These are phyloP conservation scores for Lasioglossum marginatum DNA, from an alignment of 2,888 invertebrate species.

Conservation along the genomic window DNA sequence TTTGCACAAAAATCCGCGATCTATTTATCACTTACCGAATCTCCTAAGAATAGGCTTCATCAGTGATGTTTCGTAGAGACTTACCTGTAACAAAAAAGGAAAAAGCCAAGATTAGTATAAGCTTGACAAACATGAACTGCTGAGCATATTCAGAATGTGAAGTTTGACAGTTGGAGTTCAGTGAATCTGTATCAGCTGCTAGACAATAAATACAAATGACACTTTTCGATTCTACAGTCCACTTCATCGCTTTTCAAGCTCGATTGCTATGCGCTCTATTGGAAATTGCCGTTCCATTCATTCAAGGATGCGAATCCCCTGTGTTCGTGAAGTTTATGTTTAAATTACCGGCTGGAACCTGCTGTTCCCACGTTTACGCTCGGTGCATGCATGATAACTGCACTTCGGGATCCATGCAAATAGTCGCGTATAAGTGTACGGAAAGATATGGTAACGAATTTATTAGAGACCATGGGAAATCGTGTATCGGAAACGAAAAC, in stretches of 20 bases:
- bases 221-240: neutral
- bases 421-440: slow-evolving; percentile 45
- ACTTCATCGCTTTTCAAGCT: neutral
- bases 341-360: slow-evolving; percentile 41
- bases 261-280: neutral
- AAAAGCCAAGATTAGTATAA: slow-evolving; percentile 3
- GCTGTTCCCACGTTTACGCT: slow-evolving; percentile 68
- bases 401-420: slow-evolving; percentile 54
- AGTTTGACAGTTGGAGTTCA: neutral
- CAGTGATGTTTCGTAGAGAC: slow-evolving; percentile 35
- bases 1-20: neutral
- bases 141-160: neutral
- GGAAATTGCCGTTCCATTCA: slow-evolving; percentile 26
- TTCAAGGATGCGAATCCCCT: slow-evolving; percentile 28
- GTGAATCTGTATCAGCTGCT: neutral
- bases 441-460: slow-evolving; percentile 62
- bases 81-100: slow-evolving; percentile 69
- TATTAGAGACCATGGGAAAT: slow-evolving; percentile 52
- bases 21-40: slow-evolving; percentile 41
- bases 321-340: slow-evolving; percentile 37
- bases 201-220: too few species aligned
- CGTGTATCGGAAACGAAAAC: neutral
- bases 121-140: neutral
- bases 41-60: neutral
- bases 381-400: slow-evolving; percentile 60